phyloP scores from a whole-genome alignment of 1,140 invertebrate genomes.

The Bombus consobrinus region DNA sequence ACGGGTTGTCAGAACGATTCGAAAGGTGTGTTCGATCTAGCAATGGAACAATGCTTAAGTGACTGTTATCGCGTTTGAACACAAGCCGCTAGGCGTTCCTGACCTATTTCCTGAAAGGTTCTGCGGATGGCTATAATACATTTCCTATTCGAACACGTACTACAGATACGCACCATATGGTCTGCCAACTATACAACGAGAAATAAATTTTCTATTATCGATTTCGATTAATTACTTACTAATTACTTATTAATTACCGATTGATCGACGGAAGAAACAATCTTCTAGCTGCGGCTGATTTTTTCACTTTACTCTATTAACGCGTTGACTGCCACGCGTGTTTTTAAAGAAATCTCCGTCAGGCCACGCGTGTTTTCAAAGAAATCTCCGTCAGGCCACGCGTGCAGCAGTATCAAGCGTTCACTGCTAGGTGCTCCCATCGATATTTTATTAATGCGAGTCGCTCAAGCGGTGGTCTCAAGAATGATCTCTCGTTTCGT shows the following conservation, averaged over 20 bases:
- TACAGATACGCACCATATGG: constrained; percentile 31
- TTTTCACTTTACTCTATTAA: too few species aligned
- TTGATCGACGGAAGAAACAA: too few species aligned
- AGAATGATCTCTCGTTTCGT: too few species aligned
- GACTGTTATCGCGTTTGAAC: constrained; percentile 65
- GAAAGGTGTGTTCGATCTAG: constrained; percentile 45
- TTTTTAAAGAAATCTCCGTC: too few species aligned
- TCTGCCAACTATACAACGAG: constrained; percentile 47
- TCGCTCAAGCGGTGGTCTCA: too few species aligned
- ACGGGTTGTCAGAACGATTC: constrained; percentile 48
- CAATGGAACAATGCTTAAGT: constrained; percentile 63
- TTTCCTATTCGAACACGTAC: constrained; percentile 51
- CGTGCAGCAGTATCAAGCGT: too few species aligned
- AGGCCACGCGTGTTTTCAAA: too few species aligned
- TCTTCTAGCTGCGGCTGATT: too few species aligned
- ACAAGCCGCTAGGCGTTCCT: constrained; percentile 61
- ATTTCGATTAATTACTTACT: constrained; percentile 13
- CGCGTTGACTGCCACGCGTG: too few species aligned
- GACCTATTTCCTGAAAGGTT: constrained; percentile 58
- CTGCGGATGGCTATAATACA: constrained; percentile 58
- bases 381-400: too few species aligned
- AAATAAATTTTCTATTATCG: constrained; percentile 58
- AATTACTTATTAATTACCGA: not conserved
- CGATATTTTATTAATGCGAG: too few species aligned
- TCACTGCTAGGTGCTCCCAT: too few species aligned